Evolutionary conservation across 2,113 vertebrate species (phyloP).

Genomic region (Prunella fulvescens): DNA sequence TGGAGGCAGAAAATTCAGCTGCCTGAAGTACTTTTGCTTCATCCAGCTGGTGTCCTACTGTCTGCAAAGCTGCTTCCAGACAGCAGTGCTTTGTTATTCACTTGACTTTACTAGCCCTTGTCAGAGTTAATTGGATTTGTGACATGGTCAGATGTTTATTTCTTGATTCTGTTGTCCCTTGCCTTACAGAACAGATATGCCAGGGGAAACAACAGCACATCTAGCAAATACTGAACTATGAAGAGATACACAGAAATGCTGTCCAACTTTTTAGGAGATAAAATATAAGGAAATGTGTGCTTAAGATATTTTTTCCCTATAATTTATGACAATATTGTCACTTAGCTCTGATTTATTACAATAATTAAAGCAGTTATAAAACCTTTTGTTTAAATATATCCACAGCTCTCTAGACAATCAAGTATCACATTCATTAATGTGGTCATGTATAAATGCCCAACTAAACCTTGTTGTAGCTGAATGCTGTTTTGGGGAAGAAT

Average conservation of each 20-base stretch:
- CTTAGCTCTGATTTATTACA: not conserved
- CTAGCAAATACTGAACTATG: not conserved
- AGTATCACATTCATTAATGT: not conserved
- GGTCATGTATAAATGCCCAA: not conserved
- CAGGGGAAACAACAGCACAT: not conserved
- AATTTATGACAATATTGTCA: not conserved
- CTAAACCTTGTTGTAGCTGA: not conserved
- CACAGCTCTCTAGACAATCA: not conserved
- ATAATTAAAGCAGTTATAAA: not conserved
- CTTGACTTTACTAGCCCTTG: constrained; percentile 39
- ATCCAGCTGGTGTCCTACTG: constrained; percentile 12
- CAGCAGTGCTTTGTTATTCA: constrained; percentile 21
- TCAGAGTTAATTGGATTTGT: constrained; percentile 59
- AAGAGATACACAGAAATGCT: not conserved
- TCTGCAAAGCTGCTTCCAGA: constrained; percentile 47
- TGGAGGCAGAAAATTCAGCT: not conserved
- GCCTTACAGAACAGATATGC: not conserved
- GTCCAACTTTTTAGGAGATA: not conserved
- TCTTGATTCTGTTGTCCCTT: constrained; percentile 24
- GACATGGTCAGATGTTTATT: constrained; percentile 46
- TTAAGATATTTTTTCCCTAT: not conserved
- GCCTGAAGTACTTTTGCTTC: not conserved
- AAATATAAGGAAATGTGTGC: not conserved
- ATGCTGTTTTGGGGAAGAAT: not conserved
- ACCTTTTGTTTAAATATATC: not conserved